These are phyloP conservation scores for Psittacula cyanocephala DNA, from an alignment of 2,113 vertebrate species.

Conservation along the genomic window DNA sequence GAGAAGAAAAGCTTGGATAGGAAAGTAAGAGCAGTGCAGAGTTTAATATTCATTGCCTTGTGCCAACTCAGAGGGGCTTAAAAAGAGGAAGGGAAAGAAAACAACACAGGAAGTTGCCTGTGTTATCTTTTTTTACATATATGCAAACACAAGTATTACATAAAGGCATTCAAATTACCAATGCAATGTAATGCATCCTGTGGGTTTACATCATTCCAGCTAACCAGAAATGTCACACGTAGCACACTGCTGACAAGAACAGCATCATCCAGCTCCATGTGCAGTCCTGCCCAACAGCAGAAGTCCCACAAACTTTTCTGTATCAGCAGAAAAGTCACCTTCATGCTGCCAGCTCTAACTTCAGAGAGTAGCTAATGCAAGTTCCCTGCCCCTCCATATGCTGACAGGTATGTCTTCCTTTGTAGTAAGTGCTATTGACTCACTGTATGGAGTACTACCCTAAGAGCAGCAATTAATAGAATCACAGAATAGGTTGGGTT, in stretches of 20 bases:
- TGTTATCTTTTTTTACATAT: not conserved
- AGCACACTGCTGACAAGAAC: not conserved
- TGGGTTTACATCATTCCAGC: not conserved
- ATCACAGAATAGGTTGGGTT: not conserved
- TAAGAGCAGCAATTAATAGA: not conserved
- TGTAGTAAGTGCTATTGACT: not conserved
- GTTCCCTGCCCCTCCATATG: not conserved
- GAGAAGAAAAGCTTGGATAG: not conserved
- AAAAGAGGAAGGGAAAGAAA: not conserved
- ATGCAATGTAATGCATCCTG: not conserved
- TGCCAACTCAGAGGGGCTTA: not conserved
- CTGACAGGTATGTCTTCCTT: not conserved
- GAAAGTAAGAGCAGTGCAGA: not conserved
- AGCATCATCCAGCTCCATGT: not conserved
- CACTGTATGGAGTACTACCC: not conserved
- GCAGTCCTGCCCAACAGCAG: not conserved
- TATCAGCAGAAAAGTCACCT: not conserved
- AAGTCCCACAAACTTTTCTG: not conserved
- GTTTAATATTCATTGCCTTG: not conserved
- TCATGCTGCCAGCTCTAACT: not conserved
- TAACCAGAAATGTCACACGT: not conserved
- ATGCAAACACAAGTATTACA: fast-evolving
- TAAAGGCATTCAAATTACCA: not conserved
- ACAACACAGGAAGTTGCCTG: not conserved
- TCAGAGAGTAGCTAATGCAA: not conserved